Evolutionary conservation across 1,140 invertebrate species (phyloP), one percentile per base, ranked within the genome.

Genomic region (Platorchestia sp.): DNA sequence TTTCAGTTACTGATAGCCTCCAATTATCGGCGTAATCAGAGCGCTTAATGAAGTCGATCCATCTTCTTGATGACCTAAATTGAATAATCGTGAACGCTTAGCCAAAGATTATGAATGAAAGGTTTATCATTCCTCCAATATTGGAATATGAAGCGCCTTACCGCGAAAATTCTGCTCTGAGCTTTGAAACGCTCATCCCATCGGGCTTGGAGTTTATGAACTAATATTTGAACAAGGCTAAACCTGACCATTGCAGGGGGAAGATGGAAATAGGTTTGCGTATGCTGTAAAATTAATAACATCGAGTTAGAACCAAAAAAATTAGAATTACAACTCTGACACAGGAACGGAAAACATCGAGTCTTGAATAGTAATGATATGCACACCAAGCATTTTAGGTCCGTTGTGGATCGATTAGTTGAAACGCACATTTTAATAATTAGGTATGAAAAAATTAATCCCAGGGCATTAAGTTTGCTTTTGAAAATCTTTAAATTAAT

Each of bases 1-100:
- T 90, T 90, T 90, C 87, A 90, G 87, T 90, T 90, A 90, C 87
- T 45, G 87, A 90, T 90, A 42, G 87, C 87, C 87, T 90, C 87
- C 44, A 90, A 90, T 90, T 90, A 90, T 45, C 87, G 87, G 87
- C 41, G 87, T 90, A 90, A 90, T 90, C 87, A 44, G 87, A 42
- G 19, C 44, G 87, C 87, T 90, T 90, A 90, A 90, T 90, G 87
- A 44, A 90, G 41, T 90, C 87, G 87, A 90, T 90, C 87, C 87
- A 90, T 90, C 87, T 90, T 45, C 87, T 90, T 90, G 87, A 90
- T 90, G 87, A 90, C 87, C 87, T 90, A 90, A 90, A 90, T 90
- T 90, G 87, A 90, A 90, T 90, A 90, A 90, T 90, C 87, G 87
- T 3, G 44, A 42, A 27, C 41, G 87, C 87, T 45, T 45, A 42